phyloP scores from a whole-genome alignment of 1,140 invertebrate genomes.

The Micrasema minimum region DNA sequence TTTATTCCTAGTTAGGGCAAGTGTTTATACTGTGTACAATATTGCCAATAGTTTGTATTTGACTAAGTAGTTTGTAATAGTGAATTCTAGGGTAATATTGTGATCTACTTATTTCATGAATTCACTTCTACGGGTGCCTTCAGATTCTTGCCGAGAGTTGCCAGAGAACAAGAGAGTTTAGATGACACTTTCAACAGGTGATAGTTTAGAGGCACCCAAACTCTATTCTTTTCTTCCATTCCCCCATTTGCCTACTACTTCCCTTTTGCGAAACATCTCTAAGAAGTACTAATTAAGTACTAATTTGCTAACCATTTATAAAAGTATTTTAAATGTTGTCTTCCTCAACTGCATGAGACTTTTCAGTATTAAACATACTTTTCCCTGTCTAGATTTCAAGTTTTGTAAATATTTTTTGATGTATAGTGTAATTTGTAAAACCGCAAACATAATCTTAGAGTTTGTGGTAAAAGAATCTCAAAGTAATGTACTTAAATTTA shows the following conservation, averaged over 20 bases:
- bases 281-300: not conserved
- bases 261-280: not conserved
- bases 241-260: not conserved
- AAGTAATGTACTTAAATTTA: constrained; percentile 32
- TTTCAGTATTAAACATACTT: constrained; percentile 35
- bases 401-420: constrained; percentile 27
- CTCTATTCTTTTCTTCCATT: no score
- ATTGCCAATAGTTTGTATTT: not conserved
- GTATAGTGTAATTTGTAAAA: not conserved
- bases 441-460: not conserved
- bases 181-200: no score
- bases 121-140: no score
- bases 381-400: constrained; percentile 1
- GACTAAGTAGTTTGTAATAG: constrained; percentile 20
- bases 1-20: not conserved
- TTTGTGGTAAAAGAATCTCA: constrained; percentile 14
- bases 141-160: no score
- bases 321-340: constrained; percentile 26
- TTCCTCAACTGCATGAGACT: constrained; percentile 26
- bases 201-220: no score
- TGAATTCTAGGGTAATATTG: constrained; percentile 32
- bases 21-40: not conserved
- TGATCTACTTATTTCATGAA: constrained; percentile 13
- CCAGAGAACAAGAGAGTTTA: no score
- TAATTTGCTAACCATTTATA: no score